A percentile compares a stretch with the other conserved stretches of the same genome.
Conservation (phyloP, 2,113 vertebrate species). For the Anolis sagrei region DNA sequence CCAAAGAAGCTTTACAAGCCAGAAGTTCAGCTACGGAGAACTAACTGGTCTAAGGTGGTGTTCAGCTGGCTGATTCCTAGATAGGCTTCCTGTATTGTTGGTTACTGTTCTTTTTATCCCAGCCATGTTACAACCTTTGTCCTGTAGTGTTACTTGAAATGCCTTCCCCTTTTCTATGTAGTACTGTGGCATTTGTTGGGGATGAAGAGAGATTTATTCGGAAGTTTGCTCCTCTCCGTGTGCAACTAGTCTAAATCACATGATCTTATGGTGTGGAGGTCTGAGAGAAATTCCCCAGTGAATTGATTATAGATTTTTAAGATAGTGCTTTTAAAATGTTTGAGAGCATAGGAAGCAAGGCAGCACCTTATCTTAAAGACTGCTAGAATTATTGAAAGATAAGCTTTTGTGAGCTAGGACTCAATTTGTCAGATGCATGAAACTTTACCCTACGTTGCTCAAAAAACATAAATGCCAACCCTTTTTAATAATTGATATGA, state of each 20-base stretch:
- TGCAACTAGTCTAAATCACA: not conserved
- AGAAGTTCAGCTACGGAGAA: conserved; percentile 82
- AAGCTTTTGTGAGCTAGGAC: not conserved
- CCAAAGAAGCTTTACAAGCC: conserved; percentile 87
- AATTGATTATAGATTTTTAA: not conserved
- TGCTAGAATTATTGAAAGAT: not conserved
- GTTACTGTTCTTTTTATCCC: not conserved
- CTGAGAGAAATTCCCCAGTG: not conserved
- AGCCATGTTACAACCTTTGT: not conserved
- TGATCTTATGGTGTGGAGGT: not conserved
- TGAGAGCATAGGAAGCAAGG: no score
- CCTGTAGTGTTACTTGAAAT: not conserved
- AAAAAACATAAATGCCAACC: not conserved
- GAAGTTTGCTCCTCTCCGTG: not conserved
- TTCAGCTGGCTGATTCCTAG: not conserved
- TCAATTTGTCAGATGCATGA: not conserved
- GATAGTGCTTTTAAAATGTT: conserved; percentile 40
- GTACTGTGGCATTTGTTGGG: not conserved
- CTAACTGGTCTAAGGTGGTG: conserved; percentile 88
- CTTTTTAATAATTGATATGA: not conserved
- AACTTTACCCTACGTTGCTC: not conserved
- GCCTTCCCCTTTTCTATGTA: not conserved
- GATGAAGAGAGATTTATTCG: not conserved
- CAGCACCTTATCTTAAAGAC: not conserved
- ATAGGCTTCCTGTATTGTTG: not conserved